Evolutionary conservation across 2,888 invertebrate species (phyloP).

Genomic region (Quadriops clusia): DNA sequence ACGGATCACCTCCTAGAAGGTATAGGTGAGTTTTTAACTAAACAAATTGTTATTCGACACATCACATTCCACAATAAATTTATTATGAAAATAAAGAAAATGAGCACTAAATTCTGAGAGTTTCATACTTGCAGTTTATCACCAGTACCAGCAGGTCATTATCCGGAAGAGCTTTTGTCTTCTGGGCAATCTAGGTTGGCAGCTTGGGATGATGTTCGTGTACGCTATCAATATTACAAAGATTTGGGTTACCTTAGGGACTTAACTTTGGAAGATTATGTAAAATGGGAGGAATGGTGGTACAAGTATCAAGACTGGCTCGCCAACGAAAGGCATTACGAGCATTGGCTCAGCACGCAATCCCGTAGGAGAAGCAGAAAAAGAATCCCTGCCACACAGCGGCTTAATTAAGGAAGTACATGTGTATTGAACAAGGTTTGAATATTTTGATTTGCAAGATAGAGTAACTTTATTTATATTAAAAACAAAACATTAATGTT

Average conservation of each 20-base stretch:
- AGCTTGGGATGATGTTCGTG: conserved; percentile 82
- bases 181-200: conserved; percentile 62
- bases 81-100: background rate
- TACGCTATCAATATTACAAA: conserved; percentile 81
- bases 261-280: conserved; percentile 66
- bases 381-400: conserved; percentile 31
- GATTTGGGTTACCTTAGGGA: conserved; percentile 75
- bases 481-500: too few relatives aligned
- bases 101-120: background rate
- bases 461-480: too few relatives aligned
- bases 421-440: conserved; percentile 2
- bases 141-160: conserved; percentile 61
- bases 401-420: conserved; percentile 28
- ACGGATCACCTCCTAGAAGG: conserved; percentile 44
- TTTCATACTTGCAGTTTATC: conserved; percentile 43
- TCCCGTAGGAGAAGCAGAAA: conserved; percentile 26
- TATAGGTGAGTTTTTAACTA: conserved; percentile 27
- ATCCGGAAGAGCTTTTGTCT: conserved; percentile 64
- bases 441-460: conserved; percentile 3
- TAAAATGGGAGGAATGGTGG: conserved; percentile 94
- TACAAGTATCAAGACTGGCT: conserved; percentile 87
- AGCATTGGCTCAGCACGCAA: conserved; percentile 52
- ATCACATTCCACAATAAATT: too few relatives aligned
- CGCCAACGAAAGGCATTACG: conserved; percentile 67
- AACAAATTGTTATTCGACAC: too few relatives aligned